Base-by-base conservation (phyloP, 2,888 invertebrate species). In the Stenurella melanura region DNA sequence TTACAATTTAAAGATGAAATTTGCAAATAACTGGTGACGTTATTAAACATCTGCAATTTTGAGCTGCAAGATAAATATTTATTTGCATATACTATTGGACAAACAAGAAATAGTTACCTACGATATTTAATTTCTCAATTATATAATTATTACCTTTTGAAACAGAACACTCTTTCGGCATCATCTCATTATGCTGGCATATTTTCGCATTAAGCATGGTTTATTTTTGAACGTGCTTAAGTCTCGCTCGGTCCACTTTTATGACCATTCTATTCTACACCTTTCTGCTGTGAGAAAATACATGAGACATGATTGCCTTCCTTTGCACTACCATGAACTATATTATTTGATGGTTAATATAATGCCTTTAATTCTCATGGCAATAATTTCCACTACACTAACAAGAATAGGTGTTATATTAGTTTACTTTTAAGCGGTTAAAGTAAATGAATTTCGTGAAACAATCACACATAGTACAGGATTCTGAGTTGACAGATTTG, bases 151-250 rank as follows among this genome's bases (percentile, higher is more conserved):
- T 50, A 17, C 50, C 3, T 50, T n/a, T 50, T n/a, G 50, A 50
- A n/a, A 12, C 15, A 50, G n/a, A 38, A 74, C 66, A 18, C 77
- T 54, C 74, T 73, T 78, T 78, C 78, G 78, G 73, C 68, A 74
- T 73, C 68, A 67, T 74, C 75, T 74, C 71, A 75, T 75, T 74
- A 76, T 75, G 73, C 71, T 68, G 73, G 34, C 58, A 57, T 30
- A 38, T 69, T 69, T 69, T 38, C 34, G 50, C 56, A 58, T 57
- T 77, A 72, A 60, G 42, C 67, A 71, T 75, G 67, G 61, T 77
- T 77, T 77, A 76, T 79, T 77, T 79, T 74, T 64, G 74, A 79
- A 79, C 79, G 79, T 77, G 79, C 77, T 58, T 64, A 15, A 75
- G 71, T 50, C 50, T 71, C 74, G 73, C 57, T 76, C 56, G 42